A percentile compares a stretch with the other conserved stretches of the same genome.
Evolutionary conservation across 2,888 invertebrate genomes (phyloP).

Genomic region (Bedellia somnulentella): DNA sequence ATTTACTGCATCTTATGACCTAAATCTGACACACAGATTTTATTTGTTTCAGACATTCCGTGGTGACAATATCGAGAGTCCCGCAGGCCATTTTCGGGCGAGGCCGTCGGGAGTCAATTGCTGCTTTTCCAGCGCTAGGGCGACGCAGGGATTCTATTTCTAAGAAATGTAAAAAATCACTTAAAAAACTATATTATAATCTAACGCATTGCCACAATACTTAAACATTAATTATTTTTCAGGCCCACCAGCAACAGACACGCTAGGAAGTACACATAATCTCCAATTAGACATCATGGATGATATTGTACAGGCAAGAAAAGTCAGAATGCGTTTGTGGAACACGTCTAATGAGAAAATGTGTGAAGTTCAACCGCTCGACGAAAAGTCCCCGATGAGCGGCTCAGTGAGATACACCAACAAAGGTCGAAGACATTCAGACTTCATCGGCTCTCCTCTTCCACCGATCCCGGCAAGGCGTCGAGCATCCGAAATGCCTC

Average conservation of each 20-base stretch:
- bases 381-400: slow-evolving; percentile 62
- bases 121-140: slow-evolving; percentile 68
- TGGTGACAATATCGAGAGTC: slow-evolving; percentile 83
- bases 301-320: slow-evolving; percentile 80
- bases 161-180: slow-evolving; percentile 38
- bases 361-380: slow-evolving; percentile 80
- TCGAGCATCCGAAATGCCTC: slow-evolving; percentile 74
- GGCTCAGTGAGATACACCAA: slow-evolving; percentile 65
- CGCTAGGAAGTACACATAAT: slow-evolving; percentile 77
- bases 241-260: slow-evolving; percentile 73
- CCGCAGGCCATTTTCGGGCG: slow-evolving; percentile 77
- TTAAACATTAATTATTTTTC: too few species aligned
- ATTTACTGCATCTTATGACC: too few species aligned
- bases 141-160: slow-evolving; percentile 44
- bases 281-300: slow-evolving; percentile 87
- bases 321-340: slow-evolving; percentile 83
- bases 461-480: slow-evolving; percentile 65
- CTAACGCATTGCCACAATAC: too few species aligned
- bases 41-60: slow-evolving; percentile 74
- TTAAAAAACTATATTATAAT: too few species aligned
- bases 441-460: slow-evolving; percentile 59
- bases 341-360: slow-evolving; percentile 78
- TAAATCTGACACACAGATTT: too few species aligned
- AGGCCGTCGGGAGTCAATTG: slow-evolving; percentile 78
- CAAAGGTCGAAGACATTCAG: slow-evolving; percentile 70